A percentile compares a stretch with the other conserved stretches of the same genome.
phyloP scores from a whole-genome alignment of 2,113 vertebrate species.

The Synodontis membranacea region DNA sequence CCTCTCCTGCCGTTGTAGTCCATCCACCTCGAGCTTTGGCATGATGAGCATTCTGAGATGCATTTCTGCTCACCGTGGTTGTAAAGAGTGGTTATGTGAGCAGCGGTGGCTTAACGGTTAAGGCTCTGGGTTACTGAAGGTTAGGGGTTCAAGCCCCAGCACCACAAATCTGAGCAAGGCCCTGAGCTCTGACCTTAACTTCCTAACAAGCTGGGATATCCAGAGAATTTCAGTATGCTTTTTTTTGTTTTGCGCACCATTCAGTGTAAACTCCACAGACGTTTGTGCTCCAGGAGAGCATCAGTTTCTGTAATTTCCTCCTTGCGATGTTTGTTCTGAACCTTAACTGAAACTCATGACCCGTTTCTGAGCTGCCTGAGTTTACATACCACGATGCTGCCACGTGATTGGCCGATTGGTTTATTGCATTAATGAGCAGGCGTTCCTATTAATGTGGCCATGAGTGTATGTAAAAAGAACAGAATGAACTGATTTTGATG shows the following conservation, averaged over 20 bases:
- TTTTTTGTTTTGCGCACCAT: too few species aligned
- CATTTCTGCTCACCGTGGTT: neutral
- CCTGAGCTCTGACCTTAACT: neutral
- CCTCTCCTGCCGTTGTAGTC: neutral
- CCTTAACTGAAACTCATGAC: too few species aligned
- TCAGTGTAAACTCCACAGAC: too few species aligned
- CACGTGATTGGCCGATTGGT: neutral
- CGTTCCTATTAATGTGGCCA: neutral
- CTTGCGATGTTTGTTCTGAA: too few species aligned
- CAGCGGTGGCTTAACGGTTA: neutral
- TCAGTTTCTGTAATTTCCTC: too few species aligned
- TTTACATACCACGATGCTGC: neutral
- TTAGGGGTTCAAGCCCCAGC: neutral
- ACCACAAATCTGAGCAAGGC: neutral
- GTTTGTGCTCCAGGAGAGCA: too few species aligned
- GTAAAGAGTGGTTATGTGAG: neutral
- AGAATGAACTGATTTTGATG: neutral
- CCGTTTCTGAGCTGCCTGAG: neutral
- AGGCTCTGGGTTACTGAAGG: neutral
- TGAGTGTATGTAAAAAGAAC: neutral
- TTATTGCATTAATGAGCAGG: neutral
- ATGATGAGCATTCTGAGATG: neutral
- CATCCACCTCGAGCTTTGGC: neutral
- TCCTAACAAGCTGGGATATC: neutral
- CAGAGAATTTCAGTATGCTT: neutral